Evolutionary conservation across 1,140 invertebrate species (phyloP).

Genomic region (Teleopsis dalmanni): DNA sequence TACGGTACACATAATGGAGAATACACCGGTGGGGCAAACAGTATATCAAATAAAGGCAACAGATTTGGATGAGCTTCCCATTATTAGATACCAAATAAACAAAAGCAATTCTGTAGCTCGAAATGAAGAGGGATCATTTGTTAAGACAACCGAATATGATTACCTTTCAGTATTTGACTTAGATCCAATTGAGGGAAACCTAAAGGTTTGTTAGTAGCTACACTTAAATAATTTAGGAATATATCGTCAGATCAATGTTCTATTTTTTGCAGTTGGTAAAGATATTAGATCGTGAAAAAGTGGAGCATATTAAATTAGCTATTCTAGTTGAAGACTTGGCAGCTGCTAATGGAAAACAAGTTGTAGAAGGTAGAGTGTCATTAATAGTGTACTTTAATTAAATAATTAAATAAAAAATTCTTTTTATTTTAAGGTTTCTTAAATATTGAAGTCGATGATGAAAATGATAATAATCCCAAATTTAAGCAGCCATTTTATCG

Average conservation of each 20-base stretch:
- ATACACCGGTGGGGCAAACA: conserved; percentile 64
- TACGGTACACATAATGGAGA: conserved; percentile 57
- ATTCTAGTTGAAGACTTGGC: conserved; percentile 79
- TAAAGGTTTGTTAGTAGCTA: conserved; percentile 47
- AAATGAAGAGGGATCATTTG: conserved; percentile 68
- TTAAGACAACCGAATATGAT: conserved; percentile 66
- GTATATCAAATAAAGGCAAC: conserved; percentile 63
- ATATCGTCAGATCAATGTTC: not conserved
- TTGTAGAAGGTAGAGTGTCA: conserved; percentile 55
- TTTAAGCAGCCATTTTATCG: conserved; percentile 73
- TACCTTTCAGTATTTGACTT: conserved; percentile 63
- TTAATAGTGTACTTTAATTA: not conserved
- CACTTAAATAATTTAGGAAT: not conserved
- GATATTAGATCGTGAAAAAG: conserved; percentile 72
- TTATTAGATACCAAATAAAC: conserved; percentile 68
- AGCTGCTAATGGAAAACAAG: conserved; percentile 64
- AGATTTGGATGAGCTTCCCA: conserved; percentile 70
- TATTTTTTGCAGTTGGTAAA: conserved; percentile 43
- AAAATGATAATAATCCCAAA: conserved; percentile 87
- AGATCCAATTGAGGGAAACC: conserved; percentile 63
- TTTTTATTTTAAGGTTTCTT: conserved; percentile 51
- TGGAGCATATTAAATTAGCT: conserved; percentile 69
- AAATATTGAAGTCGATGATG: conserved; percentile 70
- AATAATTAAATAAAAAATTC: not conserved
- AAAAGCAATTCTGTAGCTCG: conserved; percentile 61